These are phyloP conservation scores for Bucorvus abyssinicus DNA, from an alignment of 2,797 vertebrate genomes.

Conservation along the genomic window DNA sequence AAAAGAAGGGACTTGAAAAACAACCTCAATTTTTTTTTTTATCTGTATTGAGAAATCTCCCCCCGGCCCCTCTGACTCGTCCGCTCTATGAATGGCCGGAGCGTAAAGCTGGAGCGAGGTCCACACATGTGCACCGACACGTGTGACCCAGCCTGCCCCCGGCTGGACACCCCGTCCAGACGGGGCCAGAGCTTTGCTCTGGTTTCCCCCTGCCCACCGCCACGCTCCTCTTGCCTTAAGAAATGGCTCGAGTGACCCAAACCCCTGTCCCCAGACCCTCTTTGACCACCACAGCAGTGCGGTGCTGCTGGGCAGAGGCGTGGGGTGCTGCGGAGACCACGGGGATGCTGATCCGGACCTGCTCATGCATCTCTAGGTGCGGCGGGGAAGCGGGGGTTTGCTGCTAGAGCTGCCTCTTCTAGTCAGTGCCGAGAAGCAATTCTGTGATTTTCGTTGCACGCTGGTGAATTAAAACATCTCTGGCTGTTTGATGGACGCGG, in stretches of 20 bases:
- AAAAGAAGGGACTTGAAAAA: neutral
- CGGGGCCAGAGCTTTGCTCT: neutral
- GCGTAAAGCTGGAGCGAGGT: neutral
- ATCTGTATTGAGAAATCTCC: neutral
- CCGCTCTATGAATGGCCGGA: neutral
- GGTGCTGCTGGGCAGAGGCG: neutral
- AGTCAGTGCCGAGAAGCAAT: rapidly evolving
- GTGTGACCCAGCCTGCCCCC: neutral
- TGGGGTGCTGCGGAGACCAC: rapidly evolving
- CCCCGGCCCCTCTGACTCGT: neutral
- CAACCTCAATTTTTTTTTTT: neutral
- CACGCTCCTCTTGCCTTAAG: neutral
- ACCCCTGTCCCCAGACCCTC: rapidly evolving
- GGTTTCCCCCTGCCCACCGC: neutral
- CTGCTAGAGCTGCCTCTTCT: neutral
- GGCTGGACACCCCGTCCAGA: neutral
- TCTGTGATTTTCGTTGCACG: neutral
- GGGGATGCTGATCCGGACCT: rapidly evolving
- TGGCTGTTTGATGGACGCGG: rapidly evolving
- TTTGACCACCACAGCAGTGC: rapidly evolving
- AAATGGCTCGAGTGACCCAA: neutral
- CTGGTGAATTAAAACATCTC: neutral
- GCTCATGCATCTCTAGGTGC: neutral
- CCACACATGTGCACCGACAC: rapidly evolving
- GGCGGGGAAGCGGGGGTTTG: rapidly evolving